Evolutionary conservation across 2,888 invertebrate genomes (phyloP).

Genomic region (Scaptomyza caliginosa): DNA sequence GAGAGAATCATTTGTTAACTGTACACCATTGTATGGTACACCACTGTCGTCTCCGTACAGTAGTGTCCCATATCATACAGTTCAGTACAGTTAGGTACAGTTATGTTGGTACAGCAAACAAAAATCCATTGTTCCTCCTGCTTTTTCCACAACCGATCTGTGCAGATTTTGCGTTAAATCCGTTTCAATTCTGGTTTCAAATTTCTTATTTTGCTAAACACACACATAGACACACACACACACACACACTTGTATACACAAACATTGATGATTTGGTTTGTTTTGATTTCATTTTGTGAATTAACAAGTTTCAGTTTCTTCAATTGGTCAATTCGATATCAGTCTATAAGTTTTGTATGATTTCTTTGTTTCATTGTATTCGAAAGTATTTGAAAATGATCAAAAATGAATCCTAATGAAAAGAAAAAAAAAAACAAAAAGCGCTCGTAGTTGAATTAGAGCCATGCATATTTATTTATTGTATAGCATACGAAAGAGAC

Average conservation of each 20-base stretch:
- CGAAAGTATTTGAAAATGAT: conserved; percentile 8
- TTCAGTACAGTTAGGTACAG: not conserved
- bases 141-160: conserved; percentile 11
- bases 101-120: not conserved
- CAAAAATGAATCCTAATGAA: too few species aligned
- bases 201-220: not conserved
- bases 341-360: conserved; percentile 46
- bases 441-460: conserved; percentile 41
- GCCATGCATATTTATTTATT: conserved; percentile 65
- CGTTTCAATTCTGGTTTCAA: conserved; percentile 17
- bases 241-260: too few species aligned
- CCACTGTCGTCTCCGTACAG: not conserved
- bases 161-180: conserved; percentile 32
- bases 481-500: conserved; percentile 39
- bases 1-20: not conserved
- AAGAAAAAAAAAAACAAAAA: not conserved
- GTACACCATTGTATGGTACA: conserved; percentile 14
- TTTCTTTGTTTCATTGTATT: conserved; percentile 51
- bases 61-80: not conserved
- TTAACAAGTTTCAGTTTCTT: conserved; percentile 35
- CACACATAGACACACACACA: conserved; percentile 2
- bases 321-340: conserved; percentile 28
- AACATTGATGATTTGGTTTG: conserved; percentile 20
- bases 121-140: not conserved
- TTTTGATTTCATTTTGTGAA: conserved; percentile 29